Evolutionary conservation across 2,888 invertebrate genomes (phyloP).

Genomic region (Endotricha flammealis): DNA sequence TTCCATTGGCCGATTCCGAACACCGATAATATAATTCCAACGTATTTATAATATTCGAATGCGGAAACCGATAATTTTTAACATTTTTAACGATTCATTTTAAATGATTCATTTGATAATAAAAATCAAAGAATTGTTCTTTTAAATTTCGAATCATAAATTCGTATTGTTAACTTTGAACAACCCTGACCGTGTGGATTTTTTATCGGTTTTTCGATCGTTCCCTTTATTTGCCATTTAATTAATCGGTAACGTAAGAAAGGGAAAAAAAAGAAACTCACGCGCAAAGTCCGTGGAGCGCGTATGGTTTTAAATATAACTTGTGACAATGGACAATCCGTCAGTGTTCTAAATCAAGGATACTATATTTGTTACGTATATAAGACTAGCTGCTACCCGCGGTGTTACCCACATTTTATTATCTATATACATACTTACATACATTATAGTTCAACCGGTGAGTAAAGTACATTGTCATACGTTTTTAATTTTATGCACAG

Average conservation of each 20-base stretch:
- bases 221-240: slow-evolving; percentile 49
- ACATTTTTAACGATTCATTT: neutral
- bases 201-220: slow-evolving; percentile 43
- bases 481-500: too few species aligned
- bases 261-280: slow-evolving; percentile 38
- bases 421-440: too few species aligned
- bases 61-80: slow-evolving; percentile 17
- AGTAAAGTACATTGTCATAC: too few species aligned
- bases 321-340: slow-evolving; percentile 64
- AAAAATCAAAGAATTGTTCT: too few species aligned
- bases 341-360: slow-evolving; percentile 56
- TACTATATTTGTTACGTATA: slow-evolving; percentile 30
- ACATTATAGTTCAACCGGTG: too few species aligned
- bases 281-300: slow-evolving; percentile 49
- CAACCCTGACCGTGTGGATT: slow-evolving; percentile 25
- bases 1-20: slow-evolving; percentile 44
- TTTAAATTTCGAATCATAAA: neutral
- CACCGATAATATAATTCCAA: slow-evolving; percentile 33
- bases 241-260: slow-evolving; percentile 45
- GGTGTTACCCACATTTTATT: too few species aligned
- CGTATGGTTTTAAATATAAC: slow-evolving; percentile 63
- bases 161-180: neutral
- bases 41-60: slow-evolving; percentile 25
- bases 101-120: too few species aligned
- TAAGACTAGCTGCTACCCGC: too few species aligned